Percentiles rank a stretch among this genome's conserved stretches.
These are phyloP conservation scores for Caenorhabditis wallacei DNA, from an alignment of 2,888 invertebrate genomes.

Conservation along the genomic window DNA sequence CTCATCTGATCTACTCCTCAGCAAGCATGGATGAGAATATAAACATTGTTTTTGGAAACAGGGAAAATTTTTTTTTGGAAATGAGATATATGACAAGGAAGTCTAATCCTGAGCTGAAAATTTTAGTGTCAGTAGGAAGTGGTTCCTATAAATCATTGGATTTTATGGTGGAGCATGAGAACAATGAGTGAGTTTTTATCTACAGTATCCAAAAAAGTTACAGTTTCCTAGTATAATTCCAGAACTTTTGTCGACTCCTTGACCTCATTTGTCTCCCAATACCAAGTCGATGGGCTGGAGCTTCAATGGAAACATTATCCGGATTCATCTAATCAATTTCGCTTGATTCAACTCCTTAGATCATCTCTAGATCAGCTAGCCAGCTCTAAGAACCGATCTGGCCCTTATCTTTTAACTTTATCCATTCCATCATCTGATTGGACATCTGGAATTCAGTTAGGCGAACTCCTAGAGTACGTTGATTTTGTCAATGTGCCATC, in stretches of 20 bases:
- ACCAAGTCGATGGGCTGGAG: not conserved
- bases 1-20: conserved; percentile 4
- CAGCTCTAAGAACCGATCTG: not conserved
- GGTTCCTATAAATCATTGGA: not conserved
- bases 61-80: not conserved
- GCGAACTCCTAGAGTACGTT: not conserved
- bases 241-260: not conserved
- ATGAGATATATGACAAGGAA: not conserved
- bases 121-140: not conserved
- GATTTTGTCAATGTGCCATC: conserved; percentile 1
- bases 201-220: too few relatives aligned
- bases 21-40: not conserved
- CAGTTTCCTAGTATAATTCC: too few relatives aligned
- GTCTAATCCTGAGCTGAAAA: not conserved
- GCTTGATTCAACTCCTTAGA: not conserved
- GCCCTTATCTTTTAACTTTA: not conserved
- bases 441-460: not conserved
- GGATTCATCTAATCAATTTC: not conserved
- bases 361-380: not conserved
- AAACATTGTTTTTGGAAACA: not conserved
- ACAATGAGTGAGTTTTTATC: not conserved
- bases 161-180: not conserved
- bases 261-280: not conserved
- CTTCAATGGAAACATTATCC: not conserved
- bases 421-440: not conserved